phyloP scores from a whole-genome alignment of 2,113 vertebrate genomes.

The Carollia perspicillata region DNA sequence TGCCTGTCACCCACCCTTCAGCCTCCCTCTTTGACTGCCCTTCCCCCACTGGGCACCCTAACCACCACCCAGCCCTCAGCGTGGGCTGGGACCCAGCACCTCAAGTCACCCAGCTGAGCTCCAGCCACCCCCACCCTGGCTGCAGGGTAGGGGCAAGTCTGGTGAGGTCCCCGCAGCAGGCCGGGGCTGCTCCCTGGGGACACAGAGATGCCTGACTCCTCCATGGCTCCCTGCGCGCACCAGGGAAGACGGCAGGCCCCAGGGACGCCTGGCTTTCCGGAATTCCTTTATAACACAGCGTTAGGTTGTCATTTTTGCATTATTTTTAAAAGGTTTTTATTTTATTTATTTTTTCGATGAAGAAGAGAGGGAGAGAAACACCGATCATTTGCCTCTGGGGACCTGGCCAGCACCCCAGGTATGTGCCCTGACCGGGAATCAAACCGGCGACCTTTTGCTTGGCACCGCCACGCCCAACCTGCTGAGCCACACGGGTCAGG shows the following conservation, averaged over 20 bases:
- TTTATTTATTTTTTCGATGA: not conserved
- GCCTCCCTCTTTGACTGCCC: no score
- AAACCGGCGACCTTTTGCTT: no score
- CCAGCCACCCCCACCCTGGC: not conserved
- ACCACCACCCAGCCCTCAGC: rapidly evolving
- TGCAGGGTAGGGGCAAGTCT: not conserved
- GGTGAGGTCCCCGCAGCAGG: not conserved
- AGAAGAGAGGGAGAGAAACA: not conserved
- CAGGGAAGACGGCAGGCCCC: not conserved
- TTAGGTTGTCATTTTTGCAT: not conserved
- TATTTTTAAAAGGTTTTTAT: not conserved
- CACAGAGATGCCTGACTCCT: not conserved
- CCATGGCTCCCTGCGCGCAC: rapidly evolving
- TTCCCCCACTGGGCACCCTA: not conserved
- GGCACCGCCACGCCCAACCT: no score
- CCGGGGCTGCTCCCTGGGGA: not conserved
- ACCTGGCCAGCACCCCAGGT: no score
- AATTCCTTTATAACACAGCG: not conserved
- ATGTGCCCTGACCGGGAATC: no score
- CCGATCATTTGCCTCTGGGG: no score
- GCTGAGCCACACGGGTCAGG: no score
- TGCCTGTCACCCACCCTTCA: not conserved
- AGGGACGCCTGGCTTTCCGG: rapidly evolving
- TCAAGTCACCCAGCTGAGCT: no score
- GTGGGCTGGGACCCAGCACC: rapidly evolving